Evolutionary conservation across 2,797 vertebrate species (phyloP).

Genomic region (Chiroxiphia lanceolata): DNA sequence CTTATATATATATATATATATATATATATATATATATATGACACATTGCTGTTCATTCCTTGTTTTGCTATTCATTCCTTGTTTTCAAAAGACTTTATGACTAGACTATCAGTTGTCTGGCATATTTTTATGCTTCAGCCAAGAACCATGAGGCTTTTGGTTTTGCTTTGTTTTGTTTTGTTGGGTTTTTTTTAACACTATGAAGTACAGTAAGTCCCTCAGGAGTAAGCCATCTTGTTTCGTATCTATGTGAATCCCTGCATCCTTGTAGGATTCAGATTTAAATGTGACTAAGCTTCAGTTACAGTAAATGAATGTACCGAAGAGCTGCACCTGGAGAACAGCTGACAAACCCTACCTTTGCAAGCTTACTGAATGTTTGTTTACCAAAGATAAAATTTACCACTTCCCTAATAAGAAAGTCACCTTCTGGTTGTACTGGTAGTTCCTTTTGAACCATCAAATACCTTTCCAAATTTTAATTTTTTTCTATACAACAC

Average conservation of each 20-base stretch:
- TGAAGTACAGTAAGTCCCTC: not conserved
- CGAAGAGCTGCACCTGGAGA: not conserved
- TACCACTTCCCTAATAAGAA: not conserved
- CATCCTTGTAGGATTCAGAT: not conserved
- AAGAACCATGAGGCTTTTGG: not conserved
- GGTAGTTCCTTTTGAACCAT: not conserved
- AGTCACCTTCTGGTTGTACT: not conserved
- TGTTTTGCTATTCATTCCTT: not conserved
- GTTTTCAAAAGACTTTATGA: conserved; percentile 1
- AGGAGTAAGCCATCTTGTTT: conserved; percentile 15
- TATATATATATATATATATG: not conserved
- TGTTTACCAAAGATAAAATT: not conserved
- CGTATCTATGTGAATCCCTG: not conserved
- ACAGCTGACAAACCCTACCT: not conserved
- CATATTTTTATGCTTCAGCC: not conserved
- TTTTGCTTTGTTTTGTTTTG: not conserved
- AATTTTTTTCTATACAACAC: not conserved
- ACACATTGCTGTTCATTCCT: not conserved
- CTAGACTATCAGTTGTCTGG: not conserved
- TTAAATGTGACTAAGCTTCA: not conserved
- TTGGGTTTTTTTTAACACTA: not conserved
- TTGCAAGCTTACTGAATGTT: not conserved
- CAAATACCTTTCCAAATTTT: not conserved
- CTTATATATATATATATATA: not conserved
- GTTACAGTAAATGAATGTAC: not conserved